Base-by-base conservation (phyloP, 2,888 invertebrate species). In the Agrotis segetum region DNA sequence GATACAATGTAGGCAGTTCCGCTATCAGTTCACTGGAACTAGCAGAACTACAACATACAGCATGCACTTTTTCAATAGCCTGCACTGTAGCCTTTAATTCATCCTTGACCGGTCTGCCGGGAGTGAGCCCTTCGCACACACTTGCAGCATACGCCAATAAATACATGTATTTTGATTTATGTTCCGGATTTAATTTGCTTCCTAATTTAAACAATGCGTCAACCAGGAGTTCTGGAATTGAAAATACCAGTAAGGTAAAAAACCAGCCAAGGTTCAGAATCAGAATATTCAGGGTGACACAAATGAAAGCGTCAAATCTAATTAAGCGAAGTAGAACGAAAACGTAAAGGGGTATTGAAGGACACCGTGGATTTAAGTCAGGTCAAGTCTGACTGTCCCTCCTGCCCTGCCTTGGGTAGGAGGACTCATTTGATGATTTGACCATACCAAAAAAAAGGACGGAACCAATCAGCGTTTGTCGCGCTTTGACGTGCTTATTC, bases 111-210 rank as follows among this genome's bases (percentile, higher is more conserved):
- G 98, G 98, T 85, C 97, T 98, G 59, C 97, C 97, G 71, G 97
- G 97, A 0, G 93, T 83, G 2, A 84, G 84, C 1, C 97, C 97
- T 91, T 99, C 99, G 83, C 98, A 98, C 0, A 99, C 99, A 91
- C 99, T 99, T 0, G 99, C 98, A 1, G 99, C 98, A 94, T 99
- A 99, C 1, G 99, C 99, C 86, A 99, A 94, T 71, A 99, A 96
- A 92, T 98, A 98, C 91, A 99, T 98, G 92, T 99, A 99, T 92
- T 99, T 99, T 11, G 99, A 98, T 94, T 99, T 99, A 92, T 99
- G 99, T 89, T 99, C 99, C 0, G 99, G 99, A 95, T 99, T 99
- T 70, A 99, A 95, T 95, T 99, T 99, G 21, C 98, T 98, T n/a
- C 98, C 98, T 2, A 99, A 98, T 91, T 99, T 99, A 91, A 99